These are phyloP conservation scores for Orthosia cruda DNA, from an alignment of 2,888 invertebrate species.

Conservation along the genomic window DNA sequence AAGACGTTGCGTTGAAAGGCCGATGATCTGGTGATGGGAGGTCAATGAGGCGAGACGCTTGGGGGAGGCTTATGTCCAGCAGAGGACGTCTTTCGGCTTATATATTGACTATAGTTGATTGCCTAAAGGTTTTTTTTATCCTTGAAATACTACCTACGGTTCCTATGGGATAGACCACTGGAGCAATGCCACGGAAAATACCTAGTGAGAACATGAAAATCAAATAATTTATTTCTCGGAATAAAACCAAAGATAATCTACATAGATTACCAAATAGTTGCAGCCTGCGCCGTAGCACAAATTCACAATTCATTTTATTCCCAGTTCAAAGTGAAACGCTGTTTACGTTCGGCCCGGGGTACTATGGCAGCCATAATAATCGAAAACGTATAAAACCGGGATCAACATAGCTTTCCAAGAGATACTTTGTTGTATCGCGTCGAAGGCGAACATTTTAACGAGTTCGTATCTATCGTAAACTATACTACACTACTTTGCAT, in stretches of 20 bases:
- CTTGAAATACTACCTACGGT: too few relatives aligned
- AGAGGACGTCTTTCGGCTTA: too few relatives aligned
- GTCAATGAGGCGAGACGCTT: too few relatives aligned
- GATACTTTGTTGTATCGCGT: constrained; percentile 55
- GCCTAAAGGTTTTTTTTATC: too few relatives aligned
- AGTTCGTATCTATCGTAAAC: constrained; percentile 55
- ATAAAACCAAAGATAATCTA: background rate
- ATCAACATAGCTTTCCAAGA: constrained; percentile 32
- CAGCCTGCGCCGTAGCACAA: background rate
- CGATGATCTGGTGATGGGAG: too few relatives aligned
- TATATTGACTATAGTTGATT: too few relatives aligned
- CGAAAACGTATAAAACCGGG: constrained; percentile 50
- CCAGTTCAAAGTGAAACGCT: background rate
- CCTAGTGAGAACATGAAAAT: too few relatives aligned
- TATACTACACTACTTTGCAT: constrained; percentile 36
- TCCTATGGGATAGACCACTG: too few relatives aligned
- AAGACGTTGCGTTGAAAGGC: too few relatives aligned
- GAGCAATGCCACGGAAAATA: too few relatives aligned
- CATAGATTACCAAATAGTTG: background rate
- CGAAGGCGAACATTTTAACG: constrained; percentile 61
- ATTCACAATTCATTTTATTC: constrained; percentile 7
- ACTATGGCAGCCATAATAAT: constrained; percentile 35
- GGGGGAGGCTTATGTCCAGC: too few relatives aligned
- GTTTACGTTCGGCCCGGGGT: constrained; percentile 10
- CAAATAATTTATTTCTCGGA: background rate